Base-by-base conservation (phyloP, 2,113 vertebrate species). In the Thunnus maccoyii region DNA sequence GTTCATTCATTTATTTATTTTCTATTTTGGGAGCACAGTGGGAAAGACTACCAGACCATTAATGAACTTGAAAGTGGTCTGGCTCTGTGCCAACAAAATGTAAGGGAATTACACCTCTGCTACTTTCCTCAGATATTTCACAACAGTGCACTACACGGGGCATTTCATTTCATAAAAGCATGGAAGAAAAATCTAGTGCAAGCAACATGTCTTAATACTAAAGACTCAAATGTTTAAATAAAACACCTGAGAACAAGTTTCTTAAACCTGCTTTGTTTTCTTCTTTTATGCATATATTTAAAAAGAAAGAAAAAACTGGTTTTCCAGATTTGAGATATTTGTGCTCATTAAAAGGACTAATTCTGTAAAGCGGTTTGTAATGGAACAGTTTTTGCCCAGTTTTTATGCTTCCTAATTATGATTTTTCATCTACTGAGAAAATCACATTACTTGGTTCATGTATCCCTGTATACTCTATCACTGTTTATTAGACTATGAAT, bases 1-100 rank as follows among this genome's bases (percentile, higher is more conserved):
- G 47, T 58, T 55, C 16, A 55, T 44, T 83, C 67, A 68, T 72
- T 79, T 67, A 80, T 80, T 76, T 72, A 72, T 78, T 87, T 83
- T 74, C 63, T 57, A 57, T 71, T 75, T 25, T 65, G 30, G 56
- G 30, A 64, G 44, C 51, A 71, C 46, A 11, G 27, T 41, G 1
- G 18, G 64, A 64, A 55, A 70, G 48, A 54, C 20, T 7, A 11
- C 1, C 3, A 1, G 41, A 16, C 41, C 61, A 52, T 79, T 76
- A 70, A 76, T 48, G 48, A 80, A 73, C 55, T 36, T 22, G 50
- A 60, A 9, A 54, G 2, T 3, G 12, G 4, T 70, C 15, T 81
- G 83, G 47, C 20, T 61, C 66, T 13, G 36, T 44, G 66, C 69
- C 79, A 65, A 60, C 3, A 11, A n/a, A 22, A 17, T 51, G 27